Percentiles rank a stretch among this genome's conserved stretches.
These are phyloP conservation scores for Discoglossus pictus DNA, from an alignment of 2,797 vertebrate species.

Conservation along the genomic window DNA sequence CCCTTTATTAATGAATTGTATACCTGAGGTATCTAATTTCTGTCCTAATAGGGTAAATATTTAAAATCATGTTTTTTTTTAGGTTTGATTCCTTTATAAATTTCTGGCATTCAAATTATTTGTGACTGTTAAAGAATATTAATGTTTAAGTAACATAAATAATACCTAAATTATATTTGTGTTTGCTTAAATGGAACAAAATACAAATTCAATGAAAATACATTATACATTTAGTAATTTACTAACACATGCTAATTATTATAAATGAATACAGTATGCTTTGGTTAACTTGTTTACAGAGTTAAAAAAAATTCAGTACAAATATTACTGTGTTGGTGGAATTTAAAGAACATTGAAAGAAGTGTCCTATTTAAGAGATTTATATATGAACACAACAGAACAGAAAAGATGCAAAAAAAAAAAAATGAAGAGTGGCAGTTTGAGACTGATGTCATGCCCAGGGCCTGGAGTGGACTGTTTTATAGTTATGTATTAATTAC, in stretches of 20 bases:
- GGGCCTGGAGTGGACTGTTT: no score
- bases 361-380: constrained; percentile 3
- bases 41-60: no score
- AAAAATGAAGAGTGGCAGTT: no score
- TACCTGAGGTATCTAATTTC: no score
- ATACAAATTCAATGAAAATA: constrained; percentile 12
- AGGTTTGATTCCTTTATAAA: no score
- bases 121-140: no score
- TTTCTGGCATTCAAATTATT: no score
- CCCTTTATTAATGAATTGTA: no score
- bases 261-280: constrained; percentile 19
- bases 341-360: constrained; percentile 8
- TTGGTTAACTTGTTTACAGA: constrained; percentile 14
- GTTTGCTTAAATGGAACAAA: constrained; percentile 12
- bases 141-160: not conserved
- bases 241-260: constrained; percentile 34
- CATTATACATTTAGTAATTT: constrained; percentile 2
- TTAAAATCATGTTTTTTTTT: no score
- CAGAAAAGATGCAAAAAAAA: no score
- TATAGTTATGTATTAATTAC: no score
- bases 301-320: constrained; percentile 20
- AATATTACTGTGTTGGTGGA: not conserved
- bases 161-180: constrained; percentile 24
- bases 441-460: no score
- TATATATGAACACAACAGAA: not conserved